These are phyloP conservation scores for Champsocephalus gunnari DNA, from an alignment of 2,797 vertebrate species.

Conservation along the genomic window DNA sequence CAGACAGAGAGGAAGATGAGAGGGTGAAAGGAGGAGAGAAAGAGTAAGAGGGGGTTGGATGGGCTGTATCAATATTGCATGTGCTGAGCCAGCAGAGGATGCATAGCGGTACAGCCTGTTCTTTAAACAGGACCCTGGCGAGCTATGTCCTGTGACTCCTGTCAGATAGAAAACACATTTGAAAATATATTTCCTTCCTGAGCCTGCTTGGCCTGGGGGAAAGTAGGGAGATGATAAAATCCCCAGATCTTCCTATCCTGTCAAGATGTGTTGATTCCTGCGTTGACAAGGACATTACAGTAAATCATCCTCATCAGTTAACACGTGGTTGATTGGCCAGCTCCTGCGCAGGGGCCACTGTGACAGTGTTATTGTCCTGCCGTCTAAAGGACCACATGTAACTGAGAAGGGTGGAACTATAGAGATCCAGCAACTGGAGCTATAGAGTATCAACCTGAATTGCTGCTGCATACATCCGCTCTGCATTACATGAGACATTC, in stretches of 20 bases:
- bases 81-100: conserved; percentile 71
- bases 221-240: neutral
- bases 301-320: conserved; percentile 8
- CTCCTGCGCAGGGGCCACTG: conserved; percentile 45
- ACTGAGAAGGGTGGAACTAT: conserved; percentile 77
- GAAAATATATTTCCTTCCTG: conserved; percentile 15
- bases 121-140: conserved; percentile 55
- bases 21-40: conserved; percentile 31
- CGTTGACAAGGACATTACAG: neutral
- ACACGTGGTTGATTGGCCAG: conserved; percentile 20
- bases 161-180: conserved; percentile 20
- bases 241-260: conserved; percentile 7
- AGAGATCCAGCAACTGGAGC: conserved; percentile 61
- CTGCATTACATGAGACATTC: conserved; percentile 18
- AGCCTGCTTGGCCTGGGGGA: neutral
- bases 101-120: conserved; percentile 61
- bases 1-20: conserved; percentile 1
- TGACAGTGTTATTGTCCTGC: conserved; percentile 58
- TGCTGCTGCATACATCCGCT: conserved; percentile 50
- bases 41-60: conserved; percentile 5
- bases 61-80: conserved; percentile 74
- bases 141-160: neutral
- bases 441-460: conserved; percentile 65
- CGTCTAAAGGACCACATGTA: conserved; percentile 64
- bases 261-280: neutral